Conservation (phyloP, 1,140 invertebrate genomes). For the Aphidius gifuensis region DNA sequence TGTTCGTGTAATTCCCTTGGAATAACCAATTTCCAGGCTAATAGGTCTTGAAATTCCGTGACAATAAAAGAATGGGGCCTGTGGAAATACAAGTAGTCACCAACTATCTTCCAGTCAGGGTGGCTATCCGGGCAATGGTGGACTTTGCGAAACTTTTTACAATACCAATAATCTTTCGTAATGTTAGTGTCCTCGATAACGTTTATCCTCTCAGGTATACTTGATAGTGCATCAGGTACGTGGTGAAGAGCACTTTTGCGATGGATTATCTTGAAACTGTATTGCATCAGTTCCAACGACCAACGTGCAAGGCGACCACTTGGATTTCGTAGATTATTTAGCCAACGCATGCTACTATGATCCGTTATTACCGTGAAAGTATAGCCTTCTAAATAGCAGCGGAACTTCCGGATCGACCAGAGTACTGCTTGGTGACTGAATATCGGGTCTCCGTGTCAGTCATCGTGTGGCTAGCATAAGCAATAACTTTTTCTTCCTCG, state of each 20-base stretch:
- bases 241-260: constrained; percentile 33
- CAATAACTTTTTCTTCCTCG: constrained; percentile 35
- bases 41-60: constrained; percentile 13
- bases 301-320: constrained; percentile 21
- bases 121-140: constrained; percentile 16
- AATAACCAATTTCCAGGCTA: constrained; percentile 34
- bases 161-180: constrained; percentile 24
- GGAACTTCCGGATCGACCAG: constrained; percentile 25
- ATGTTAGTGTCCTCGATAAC: not conserved
- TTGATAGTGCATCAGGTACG: constrained; percentile 32
- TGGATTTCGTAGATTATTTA: constrained; percentile 39
- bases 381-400: constrained; percentile 41
- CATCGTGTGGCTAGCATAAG: not conserved
- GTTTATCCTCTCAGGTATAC: not conserved
- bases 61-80: constrained; percentile 14
- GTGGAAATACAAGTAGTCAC: constrained; percentile 17
- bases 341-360: constrained; percentile 44
- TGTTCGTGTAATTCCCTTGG: constrained; percentile 18
- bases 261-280: constrained; percentile 29
- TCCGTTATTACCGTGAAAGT: constrained; percentile 48
- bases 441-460: constrained; percentile 28
- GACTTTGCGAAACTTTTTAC: constrained; percentile 7
- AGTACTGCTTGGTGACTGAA: constrained; percentile 34
- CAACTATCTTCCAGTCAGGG: constrained; percentile 17
- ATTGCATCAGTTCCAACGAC: constrained; percentile 19